A percentile compares a stretch with the other conserved stretches of the same genome.
These are phyloP conservation scores for Ceramica pisi DNA, from an alignment of 2,888 invertebrate species.

Conservation along the genomic window DNA sequence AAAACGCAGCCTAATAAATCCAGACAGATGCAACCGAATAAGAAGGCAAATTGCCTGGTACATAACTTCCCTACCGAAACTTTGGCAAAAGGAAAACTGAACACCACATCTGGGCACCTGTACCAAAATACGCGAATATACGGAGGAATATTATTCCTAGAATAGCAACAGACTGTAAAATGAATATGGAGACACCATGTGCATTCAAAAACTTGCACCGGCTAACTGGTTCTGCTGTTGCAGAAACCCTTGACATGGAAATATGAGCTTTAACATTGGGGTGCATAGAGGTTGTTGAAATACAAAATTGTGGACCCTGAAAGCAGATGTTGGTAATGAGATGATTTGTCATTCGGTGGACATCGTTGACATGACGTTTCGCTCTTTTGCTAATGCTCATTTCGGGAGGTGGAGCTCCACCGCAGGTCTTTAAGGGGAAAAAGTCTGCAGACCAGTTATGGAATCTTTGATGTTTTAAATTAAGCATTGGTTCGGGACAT, in stretches of 20 bases:
- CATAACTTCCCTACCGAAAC: slow-evolving; percentile 73
- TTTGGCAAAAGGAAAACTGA: slow-evolving; percentile 80
- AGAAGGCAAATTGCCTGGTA: slow-evolving; percentile 81
- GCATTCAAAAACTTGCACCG: slow-evolving; percentile 83
- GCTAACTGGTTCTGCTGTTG: slow-evolving; percentile 67
- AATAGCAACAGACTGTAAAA: slow-evolving; percentile 90
- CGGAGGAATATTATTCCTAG: slow-evolving; percentile 88
- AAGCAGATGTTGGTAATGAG: slow-evolving; percentile 72
- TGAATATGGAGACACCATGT: slow-evolving; percentile 87
- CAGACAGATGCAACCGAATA: slow-evolving; percentile 81
- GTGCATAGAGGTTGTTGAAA: slow-evolving; percentile 53
- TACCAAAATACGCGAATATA: slow-evolving; percentile 85
- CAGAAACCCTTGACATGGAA: slow-evolving; percentile 35
- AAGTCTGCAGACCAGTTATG: slow-evolving; percentile 67
- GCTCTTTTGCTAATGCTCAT: slow-evolving; percentile 85
- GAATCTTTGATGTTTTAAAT: slow-evolving; percentile 74
- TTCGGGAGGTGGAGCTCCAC: slow-evolving; percentile 75
- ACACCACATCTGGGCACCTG: slow-evolving; percentile 89
- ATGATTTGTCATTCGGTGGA: slow-evolving; percentile 88
- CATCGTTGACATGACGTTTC: slow-evolving; percentile 85
- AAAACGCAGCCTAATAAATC: slow-evolving; percentile 82
- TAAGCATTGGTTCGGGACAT: slow-evolving; percentile 15
- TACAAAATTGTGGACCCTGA: slow-evolving; percentile 52
- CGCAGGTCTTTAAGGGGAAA: slow-evolving; percentile 73
- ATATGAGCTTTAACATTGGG: slow-evolving; percentile 65